These are phyloP conservation scores for Lates calcarifer DNA, from an alignment of 2,113 vertebrate genomes.

Conservation along the genomic window DNA sequence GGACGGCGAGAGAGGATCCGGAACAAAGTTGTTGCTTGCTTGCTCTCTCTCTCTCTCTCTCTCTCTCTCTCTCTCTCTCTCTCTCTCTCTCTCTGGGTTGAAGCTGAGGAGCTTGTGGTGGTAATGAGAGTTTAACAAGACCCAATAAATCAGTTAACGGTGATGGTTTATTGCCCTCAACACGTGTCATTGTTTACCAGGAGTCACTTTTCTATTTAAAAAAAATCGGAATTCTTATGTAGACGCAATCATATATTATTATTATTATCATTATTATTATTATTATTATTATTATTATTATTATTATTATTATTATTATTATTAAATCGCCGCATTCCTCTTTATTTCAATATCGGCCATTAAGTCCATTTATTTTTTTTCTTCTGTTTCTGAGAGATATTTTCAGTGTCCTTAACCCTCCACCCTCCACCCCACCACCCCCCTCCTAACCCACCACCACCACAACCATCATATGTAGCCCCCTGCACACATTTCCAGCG, in stretches of 20 bases:
- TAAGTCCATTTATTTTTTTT: constrained; percentile 23
- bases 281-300: not conserved
- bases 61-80: not conserved
- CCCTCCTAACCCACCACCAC: constrained; percentile 30
- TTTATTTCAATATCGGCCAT: not conserved
- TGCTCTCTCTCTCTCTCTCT: not conserved
- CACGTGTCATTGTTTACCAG: constrained; percentile 75
- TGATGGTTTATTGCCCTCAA: constrained; percentile 71
- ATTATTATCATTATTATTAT: not conserved
- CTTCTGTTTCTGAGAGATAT: constrained; percentile 74
- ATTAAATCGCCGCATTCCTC: not conserved
- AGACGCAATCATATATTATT: not conserved
- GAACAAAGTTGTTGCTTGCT: constrained; percentile 51
- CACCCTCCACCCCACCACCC: not conserved
- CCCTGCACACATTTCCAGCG: constrained; percentile 88
- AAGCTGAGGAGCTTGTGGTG: constrained; percentile 77
- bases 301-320: not conserved
- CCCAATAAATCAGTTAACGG: constrained; percentile 87
- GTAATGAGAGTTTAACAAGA: constrained; percentile 89
- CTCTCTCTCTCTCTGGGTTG: constrained; percentile 15
- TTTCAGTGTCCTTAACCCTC: constrained; percentile 80
- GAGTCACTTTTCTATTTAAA: constrained; percentile 42
- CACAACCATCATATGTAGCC: constrained; percentile 83
- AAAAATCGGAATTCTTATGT: not conserved
- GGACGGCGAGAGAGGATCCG: constrained; percentile 49